Base-by-base conservation (phyloP, 2,888 invertebrate genomes). In the Phaonia tiefii region DNA sequence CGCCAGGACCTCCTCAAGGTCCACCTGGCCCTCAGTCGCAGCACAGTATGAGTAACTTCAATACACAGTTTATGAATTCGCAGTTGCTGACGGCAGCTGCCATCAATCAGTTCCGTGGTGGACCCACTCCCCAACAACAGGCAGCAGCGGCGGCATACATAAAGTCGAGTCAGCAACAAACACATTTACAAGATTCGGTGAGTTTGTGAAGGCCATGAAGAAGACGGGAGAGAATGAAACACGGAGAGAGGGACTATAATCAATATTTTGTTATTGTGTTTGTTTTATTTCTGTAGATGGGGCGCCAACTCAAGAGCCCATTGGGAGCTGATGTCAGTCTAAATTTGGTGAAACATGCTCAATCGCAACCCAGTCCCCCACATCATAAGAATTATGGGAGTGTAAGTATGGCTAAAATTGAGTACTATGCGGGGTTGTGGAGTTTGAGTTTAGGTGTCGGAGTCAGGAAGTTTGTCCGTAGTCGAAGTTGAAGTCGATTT, bases 51-150 rank as follows among this genome's bases (percentile, higher is more conserved):
- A 87, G 90, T n/a, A 91, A 87, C 70, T 91, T 89, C 44, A 89
- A 91, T 80, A 93, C 93, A 7, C 93, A 93, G 85, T 93, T 93
- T 86, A 89, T 93, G 82, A 93, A 93, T 84, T 92, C 93, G 0
- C 93, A 94, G 79, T 92, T 94, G 79, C 92, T 95, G 86, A 93
- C 93, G 89, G 94, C 90, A 85, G 93, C 89, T 85, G 93, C 90
- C 2, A 89, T 91, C 42, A 89, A 88, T 83, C 90, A 90, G 83
- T 91, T 89, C 85, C 91, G 91, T 15, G 89, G 89, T 58, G 91
- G 89, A 42, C 91, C 90, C 42, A 88, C 88, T 54, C 90, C 88
- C 3, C 88, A 87, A 70, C 85, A 86, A 17, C 85, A 85, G 37
- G 85, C 87, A 44, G 88, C 86, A n/a, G 86, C 86, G 56, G 87